Base-by-base conservation (phyloP, 2,888 invertebrate genomes). In the Agapetus fuscipes region DNA sequence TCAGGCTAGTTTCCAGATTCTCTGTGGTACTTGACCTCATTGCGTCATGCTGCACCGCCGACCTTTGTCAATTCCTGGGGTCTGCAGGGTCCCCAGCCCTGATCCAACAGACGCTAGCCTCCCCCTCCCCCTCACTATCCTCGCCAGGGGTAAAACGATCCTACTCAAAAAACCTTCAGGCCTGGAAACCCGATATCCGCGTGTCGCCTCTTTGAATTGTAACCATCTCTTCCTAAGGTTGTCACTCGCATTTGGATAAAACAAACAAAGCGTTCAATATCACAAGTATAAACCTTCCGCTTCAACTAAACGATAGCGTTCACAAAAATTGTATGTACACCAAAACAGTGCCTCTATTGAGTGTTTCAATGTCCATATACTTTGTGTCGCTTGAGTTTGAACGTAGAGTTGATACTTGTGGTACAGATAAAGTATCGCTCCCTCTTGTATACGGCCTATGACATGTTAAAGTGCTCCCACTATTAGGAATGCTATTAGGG, bases 1-100 rank as follows among this genome's bases (percentile, higher is more conserved):
- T 20, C 32, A 11, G 14, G 20, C 30, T n/a, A n/a, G n/a, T 20
- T 20, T 4, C 20, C 4, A 20, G 9, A 20, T n/a, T n/a, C 20
- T 20, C 20, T 9, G 9, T 9, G 20, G 28, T 16, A 15, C 31
- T 24, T 37, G 41, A 41, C 37, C 37, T 12, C 28, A 33, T 33
- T 41, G 41, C 41, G 41, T 37, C 41, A 41, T 36, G 28, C 31
- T 41, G 41, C 41, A 37, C 15, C 15, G 28, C 16, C 5, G 13
- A 37, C 41, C 36, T 36, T 24, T 24, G 30, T 39, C 39, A 39
- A 33, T 17, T 28, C 10, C 13, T 17, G n/a, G n/a, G n/a, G n/a
- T n/a, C n/a, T n/a, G n/a, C n/a, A n/a, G n/a, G n/a, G n/a, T n/a
- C n/a, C n/a, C n/a, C n/a, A n/a, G n/a, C n/a, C n/a, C n/a, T n/a